Evolutionary conservation across 2,888 invertebrate genomes (phyloP).

Genomic region (Adela reaumurella): DNA sequence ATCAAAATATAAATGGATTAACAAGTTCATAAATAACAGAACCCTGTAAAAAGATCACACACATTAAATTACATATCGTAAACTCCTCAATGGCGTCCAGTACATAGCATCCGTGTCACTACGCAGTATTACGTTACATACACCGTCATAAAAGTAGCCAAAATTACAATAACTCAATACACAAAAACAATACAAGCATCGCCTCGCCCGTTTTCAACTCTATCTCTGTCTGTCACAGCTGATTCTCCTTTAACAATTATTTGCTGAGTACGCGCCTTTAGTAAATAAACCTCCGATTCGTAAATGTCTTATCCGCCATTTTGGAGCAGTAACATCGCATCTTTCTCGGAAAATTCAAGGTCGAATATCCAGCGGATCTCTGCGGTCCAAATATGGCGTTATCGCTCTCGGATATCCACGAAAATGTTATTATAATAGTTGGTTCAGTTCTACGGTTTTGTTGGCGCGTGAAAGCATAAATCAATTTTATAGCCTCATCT

Average conservation of each 20-base stretch:
- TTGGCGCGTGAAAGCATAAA: constrained; percentile 56
- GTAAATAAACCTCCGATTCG: neutral
- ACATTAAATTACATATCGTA: neutral
- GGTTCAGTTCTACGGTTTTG: constrained; percentile 55
- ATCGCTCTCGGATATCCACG: constrained; percentile 45
- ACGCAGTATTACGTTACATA: constrained; percentile 5
- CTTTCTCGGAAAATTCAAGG: neutral
- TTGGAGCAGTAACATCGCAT: neutral
- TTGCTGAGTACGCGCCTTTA: neutral
- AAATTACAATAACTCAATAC: constrained; percentile 44
- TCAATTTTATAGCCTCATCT: constrained; percentile 60
- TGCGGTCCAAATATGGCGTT: neutral
- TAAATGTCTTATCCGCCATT: neutral
- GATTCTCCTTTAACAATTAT: neutral
- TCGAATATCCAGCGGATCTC: neutral
- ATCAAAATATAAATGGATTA: too few relatives aligned
- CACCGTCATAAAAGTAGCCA: constrained; percentile 40
- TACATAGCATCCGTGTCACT: neutral
- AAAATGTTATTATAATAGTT: constrained; percentile 59
- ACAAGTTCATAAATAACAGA: neutral
- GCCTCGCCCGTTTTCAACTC: constrained; percentile 12
- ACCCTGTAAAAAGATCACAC: neutral
- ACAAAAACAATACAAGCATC: constrained; percentile 35
- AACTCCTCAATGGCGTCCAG: too few relatives aligned
- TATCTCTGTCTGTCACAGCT: constrained; percentile 2